Conservation (phyloP, 2,888 invertebrate species). For the Neoscelio sp. region DNA sequence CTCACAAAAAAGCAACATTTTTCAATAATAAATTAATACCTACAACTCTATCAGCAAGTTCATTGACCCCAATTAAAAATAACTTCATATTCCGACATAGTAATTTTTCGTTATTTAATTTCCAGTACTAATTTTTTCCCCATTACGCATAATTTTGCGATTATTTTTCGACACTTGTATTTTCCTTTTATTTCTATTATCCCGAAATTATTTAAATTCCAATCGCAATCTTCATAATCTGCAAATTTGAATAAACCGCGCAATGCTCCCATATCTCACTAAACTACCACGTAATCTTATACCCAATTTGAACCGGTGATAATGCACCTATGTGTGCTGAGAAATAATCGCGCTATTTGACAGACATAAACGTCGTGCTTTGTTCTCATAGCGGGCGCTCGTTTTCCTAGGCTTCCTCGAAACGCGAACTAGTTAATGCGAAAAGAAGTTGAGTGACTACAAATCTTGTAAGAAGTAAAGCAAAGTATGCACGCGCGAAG, state of each 20-base stretch:
- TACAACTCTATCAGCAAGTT: too few relatives aligned
- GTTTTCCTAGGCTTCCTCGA: slow-evolving; percentile 24
- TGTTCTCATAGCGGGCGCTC: slow-evolving; percentile 27
- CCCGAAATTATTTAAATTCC: slow-evolving; percentile 21
- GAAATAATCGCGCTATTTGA: slow-evolving; percentile 47
- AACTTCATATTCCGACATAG: too few relatives aligned
- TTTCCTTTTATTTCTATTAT: not conserved
- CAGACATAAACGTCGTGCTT: slow-evolving; percentile 34
- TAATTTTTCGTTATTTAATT: too few relatives aligned
- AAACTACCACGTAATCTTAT: slow-evolving; percentile 30
- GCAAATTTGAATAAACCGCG: slow-evolving; percentile 29
- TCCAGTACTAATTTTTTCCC: too few relatives aligned
- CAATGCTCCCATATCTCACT: slow-evolving; percentile 15
- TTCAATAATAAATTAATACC: too few relatives aligned
- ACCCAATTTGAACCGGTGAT: slow-evolving; percentile 49
- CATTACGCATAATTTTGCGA: too few relatives aligned
- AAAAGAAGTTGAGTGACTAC: slow-evolving; percentile 43
- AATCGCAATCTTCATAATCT: slow-evolving; percentile 33
- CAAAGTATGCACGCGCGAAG: slow-evolving; percentile 27
- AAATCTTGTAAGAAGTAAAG: slow-evolving; percentile 46
- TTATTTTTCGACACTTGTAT: not conserved
- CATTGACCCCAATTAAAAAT: too few relatives aligned
- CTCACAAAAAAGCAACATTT: too few relatives aligned
- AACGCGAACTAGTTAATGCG: slow-evolving; percentile 50
- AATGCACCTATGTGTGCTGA: slow-evolving; percentile 35